Base-by-base conservation (phyloP, 2,888 invertebrate genomes). In the Clunio marinus region DNA sequence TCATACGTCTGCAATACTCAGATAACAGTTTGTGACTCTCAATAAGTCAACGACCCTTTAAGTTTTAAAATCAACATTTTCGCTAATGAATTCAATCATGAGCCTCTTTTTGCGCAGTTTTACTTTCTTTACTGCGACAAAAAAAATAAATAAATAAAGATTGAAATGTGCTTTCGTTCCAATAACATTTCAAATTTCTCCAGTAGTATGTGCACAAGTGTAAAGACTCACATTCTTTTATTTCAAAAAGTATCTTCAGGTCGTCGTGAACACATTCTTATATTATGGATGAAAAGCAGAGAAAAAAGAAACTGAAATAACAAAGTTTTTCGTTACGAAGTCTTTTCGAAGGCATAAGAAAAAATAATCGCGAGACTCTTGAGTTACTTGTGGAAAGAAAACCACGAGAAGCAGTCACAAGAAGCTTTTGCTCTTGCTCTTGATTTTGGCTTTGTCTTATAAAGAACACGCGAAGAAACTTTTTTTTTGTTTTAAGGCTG, bases 331-430 rank as follows among this genome's bases (percentile, higher is more conserved):
- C 51, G 57, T 27, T 25, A 57, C 24, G 57, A 57, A 57, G 57
- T 57, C 57, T 57, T 57, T 27, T 32, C 2, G 10, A 22, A 51
- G n/a, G 51, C 51, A 51, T 22, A 17, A n/a, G n/a, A n/a, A 51
- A 51, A 45, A 45, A n/a, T n/a, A 57, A 24, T 22, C 4, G 25
- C 57, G 57, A n/a, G n/a, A 57, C 57, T 25, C 57, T 57, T 27
- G 25, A 57, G 60, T 60, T 60, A 60, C 37, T 60, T 37, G 60
- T 60, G 17, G 37, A 37, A 60, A 60, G 60, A 37, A 22, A 60
- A 60, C 37, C 60, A 35, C 60, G 37, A 37, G 37, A 60, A 60
- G 24, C 60, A 37, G 60, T 22, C 60, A 37, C 20, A 24, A 60
- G 60, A 15, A 57, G 57, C 57, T 57, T 57, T 57, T 27, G 13